These are phyloP conservation scores for Drosophila tropicalis DNA, from an alignment of 1,140 invertebrate genomes.

Conservation along the genomic window DNA sequence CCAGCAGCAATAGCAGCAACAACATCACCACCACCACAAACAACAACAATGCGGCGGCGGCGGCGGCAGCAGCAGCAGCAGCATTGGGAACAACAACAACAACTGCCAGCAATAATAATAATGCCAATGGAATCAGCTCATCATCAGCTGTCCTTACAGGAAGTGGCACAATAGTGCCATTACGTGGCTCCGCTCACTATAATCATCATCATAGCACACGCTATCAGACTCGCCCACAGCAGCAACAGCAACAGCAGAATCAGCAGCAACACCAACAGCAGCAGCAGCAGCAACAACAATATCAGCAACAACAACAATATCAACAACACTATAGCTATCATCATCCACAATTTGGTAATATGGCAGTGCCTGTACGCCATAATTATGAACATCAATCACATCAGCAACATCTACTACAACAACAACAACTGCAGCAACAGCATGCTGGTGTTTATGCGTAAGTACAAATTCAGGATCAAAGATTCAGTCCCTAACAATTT, in stretches of 20 bases:
- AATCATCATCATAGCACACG: slow-evolving; percentile 54
- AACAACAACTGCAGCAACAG: slow-evolving; percentile 47
- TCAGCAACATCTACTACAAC: slow-evolving; percentile 45
- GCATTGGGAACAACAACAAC: slow-evolving; percentile 46
- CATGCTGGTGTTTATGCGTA: slow-evolving; percentile 54
- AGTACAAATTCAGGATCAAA: slow-evolving; percentile 17
- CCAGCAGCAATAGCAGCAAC: slow-evolving; percentile 28
- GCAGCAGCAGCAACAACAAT: slow-evolving; percentile 28
- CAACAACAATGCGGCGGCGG: slow-evolving; percentile 40
- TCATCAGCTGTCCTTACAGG: slow-evolving; percentile 68
- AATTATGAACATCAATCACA: slow-evolving; percentile 50
- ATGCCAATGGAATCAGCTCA: slow-evolving; percentile 54
- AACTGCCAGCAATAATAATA: slow-evolving; percentile 61
- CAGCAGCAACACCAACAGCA: slow-evolving; percentile 27
- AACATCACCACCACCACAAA: slow-evolving; percentile 35
- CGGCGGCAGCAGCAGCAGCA: slow-evolving; percentile 28
- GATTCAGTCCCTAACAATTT: background rate
- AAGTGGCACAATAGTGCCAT: slow-evolving; percentile 65
- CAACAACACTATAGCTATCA: slow-evolving; percentile 71
- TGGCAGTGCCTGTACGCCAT: slow-evolving; percentile 67
- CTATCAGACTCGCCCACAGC: slow-evolving; percentile 46
- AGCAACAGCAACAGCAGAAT: slow-evolving; percentile 30
- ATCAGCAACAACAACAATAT: slow-evolving; percentile 34
- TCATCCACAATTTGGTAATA: slow-evolving; percentile 75
- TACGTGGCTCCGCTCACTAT: slow-evolving; percentile 55